These are phyloP conservation scores for Cyanistes caeruleus DNA, from an alignment of 2,113 vertebrate species.

Conservation along the genomic window DNA sequence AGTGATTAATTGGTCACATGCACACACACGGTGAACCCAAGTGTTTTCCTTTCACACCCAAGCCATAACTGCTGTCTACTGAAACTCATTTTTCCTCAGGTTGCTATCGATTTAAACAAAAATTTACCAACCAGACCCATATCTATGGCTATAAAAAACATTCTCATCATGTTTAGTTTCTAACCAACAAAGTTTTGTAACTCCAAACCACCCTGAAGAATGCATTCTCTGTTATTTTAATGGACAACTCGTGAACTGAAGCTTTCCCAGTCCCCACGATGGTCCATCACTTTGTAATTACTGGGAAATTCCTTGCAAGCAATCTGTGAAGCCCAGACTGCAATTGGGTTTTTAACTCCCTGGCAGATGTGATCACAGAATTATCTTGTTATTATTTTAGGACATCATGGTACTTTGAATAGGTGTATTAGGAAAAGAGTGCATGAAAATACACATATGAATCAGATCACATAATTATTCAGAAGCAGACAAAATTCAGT, in stretches of 20 bases:
- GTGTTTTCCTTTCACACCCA: background rate
- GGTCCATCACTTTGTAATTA: background rate
- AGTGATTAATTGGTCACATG: background rate
- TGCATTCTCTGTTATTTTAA: background rate
- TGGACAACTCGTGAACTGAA: background rate
- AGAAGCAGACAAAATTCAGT: background rate
- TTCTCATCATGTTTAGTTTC: background rate
- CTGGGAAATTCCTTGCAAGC: background rate
- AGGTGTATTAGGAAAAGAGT: background rate
- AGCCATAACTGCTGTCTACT: fast-evolving
- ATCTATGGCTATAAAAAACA: background rate
- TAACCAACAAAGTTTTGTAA: background rate
- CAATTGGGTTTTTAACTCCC: background rate
- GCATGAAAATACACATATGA: background rate
- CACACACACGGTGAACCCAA: background rate
- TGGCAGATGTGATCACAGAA: background rate
- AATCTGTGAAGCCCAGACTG: background rate
- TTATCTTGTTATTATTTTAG: background rate
- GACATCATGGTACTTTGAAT: background rate
- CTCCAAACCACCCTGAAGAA: background rate
- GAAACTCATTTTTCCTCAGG: background rate
- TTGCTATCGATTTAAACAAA: background rate
- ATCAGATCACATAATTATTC: background rate
- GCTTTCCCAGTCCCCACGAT: background rate
- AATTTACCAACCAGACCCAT: background rate